Evolutionary conservation across 2,113 vertebrate species (phyloP).

Genomic region (Probosciger aterrimus): DNA sequence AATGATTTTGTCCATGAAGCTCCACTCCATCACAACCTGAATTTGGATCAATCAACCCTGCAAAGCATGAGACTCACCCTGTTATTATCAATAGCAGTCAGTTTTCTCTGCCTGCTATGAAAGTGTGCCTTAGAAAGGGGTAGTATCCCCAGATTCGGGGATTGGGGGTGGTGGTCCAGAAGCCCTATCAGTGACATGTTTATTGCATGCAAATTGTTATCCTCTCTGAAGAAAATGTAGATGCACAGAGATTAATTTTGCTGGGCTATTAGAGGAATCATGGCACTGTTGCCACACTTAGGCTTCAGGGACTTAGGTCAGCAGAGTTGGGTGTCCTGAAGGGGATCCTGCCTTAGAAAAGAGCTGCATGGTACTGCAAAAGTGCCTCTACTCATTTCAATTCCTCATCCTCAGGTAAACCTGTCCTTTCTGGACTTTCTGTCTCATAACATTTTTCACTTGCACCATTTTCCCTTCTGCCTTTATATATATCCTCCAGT

Average conservation of each 20-base stretch:
- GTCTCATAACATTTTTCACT: conserved; percentile 29
- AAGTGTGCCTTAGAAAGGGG: background rate
- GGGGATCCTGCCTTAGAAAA: background rate
- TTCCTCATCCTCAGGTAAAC: conserved; percentile 1
- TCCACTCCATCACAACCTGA: background rate
- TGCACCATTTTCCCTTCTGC: background rate
- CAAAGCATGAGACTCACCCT: background rate
- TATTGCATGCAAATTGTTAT: background rate
- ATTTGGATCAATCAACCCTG: background rate
- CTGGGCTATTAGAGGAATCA: background rate
- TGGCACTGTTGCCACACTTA: background rate
- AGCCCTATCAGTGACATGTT: background rate
- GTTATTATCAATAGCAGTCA: background rate
- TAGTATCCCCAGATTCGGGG: background rate
- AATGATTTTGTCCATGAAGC: background rate
- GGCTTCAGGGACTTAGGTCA: accelerated
- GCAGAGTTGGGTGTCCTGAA: background rate
- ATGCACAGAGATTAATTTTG: background rate
- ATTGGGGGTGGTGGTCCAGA: background rate
- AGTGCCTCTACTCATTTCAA: background rate
- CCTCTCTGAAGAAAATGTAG: background rate
- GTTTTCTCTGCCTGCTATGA: background rate
- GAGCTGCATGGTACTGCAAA: background rate
- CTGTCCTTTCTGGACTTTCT: background rate
- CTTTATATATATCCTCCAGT: background rate